Evolutionary conservation across 2,113 vertebrate species (phyloP).

Genomic region (Rhinoderma darwinii): DNA sequence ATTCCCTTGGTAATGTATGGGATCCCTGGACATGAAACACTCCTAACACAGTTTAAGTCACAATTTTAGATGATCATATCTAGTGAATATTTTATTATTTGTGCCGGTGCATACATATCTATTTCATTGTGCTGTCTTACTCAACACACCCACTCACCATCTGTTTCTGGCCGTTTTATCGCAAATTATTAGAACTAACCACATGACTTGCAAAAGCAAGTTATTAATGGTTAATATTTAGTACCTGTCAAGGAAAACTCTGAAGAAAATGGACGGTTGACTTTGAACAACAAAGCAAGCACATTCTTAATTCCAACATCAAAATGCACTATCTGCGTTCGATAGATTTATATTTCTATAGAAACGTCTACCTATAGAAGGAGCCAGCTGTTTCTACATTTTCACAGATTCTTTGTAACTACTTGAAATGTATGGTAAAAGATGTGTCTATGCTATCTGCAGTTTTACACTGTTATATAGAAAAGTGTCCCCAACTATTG

Average conservation of each 20-base stretch:
- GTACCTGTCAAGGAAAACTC: conserved; percentile 25
- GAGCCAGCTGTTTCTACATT: background rate
- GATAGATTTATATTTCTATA: background rate
- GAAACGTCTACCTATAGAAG: background rate
- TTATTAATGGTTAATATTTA: conserved; percentile 52
- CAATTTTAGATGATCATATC: background rate
- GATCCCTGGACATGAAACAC: background rate
- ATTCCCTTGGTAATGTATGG: conserved; percentile 46
- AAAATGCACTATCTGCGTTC: background rate
- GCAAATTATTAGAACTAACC: conserved; percentile 41
- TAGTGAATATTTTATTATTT: background rate
- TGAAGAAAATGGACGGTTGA: conserved; percentile 29
- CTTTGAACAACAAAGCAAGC: background rate
- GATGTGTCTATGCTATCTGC: too few species aligned
- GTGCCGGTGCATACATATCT: background rate
- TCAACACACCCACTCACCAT: conserved; percentile 66
- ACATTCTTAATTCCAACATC: background rate
- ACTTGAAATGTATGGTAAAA: background rate
- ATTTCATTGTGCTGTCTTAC: conserved; percentile 63
- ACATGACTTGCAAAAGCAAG: conserved; percentile 36
- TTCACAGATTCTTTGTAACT: background rate
- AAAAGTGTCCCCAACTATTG: too few species aligned
- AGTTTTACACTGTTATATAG: too few species aligned
- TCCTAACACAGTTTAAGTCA: background rate
- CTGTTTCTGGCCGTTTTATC: conserved; percentile 65